Conservation (phyloP, 2,888 invertebrate species). For the Polydesmus complanatus region DNA sequence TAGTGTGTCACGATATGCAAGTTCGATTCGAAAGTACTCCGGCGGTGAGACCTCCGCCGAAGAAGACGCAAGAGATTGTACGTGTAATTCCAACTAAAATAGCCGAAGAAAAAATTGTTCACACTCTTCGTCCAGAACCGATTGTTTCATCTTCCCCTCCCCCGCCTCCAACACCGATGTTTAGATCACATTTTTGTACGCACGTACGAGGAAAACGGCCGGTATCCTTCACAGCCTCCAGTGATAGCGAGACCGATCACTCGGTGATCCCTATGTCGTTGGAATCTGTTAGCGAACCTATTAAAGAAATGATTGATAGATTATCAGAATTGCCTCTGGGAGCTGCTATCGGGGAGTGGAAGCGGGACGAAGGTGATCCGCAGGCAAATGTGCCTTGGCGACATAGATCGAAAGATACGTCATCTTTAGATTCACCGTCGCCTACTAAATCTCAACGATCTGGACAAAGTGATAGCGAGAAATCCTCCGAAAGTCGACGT, state of each 20-base stretch:
- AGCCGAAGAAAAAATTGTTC: neutral
- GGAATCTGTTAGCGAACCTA: neutral
- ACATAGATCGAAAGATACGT: neutral
- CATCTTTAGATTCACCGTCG: neutral
- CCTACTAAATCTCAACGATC: neutral
- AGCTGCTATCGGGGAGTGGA: neutral
- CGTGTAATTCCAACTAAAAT: neutral
- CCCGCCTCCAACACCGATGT: constrained; percentile 7
- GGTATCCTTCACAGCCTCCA: neutral
- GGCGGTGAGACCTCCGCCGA: neutral
- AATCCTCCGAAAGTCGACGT: neutral
- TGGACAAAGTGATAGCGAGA: neutral
- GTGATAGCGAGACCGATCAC: neutral
- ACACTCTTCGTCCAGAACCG: neutral
- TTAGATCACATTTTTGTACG: constrained; percentile 17
- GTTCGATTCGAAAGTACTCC: constrained; percentile 15
- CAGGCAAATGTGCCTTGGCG: neutral
- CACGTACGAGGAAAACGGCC: constrained; percentile 9
- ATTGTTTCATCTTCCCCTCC: neutral
- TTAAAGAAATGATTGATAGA: neutral
- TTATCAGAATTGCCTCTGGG: neutral
- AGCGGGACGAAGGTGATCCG: neutral
- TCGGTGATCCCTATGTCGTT: neutral
- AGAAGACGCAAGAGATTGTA: neutral
- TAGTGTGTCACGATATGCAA: constrained; percentile 17